Conservation (phyloP, 1,140 invertebrate genomes). For the Scaptomyza montana region DNA sequence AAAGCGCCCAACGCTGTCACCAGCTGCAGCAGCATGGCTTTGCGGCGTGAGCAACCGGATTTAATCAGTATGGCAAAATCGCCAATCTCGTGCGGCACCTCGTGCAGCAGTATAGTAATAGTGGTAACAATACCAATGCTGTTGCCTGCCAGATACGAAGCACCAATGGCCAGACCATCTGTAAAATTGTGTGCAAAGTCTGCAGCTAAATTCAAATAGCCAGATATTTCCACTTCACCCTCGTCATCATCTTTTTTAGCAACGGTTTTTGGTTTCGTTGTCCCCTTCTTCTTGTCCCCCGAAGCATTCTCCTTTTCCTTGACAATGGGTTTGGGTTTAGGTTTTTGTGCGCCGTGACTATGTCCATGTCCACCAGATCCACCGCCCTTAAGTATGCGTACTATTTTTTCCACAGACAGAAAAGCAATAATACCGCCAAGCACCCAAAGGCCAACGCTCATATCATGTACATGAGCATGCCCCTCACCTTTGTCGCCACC, state of each 20-base stretch:
- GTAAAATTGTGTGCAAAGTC: slow-evolving; percentile 99
- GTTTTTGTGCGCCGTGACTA: slow-evolving; percentile 76
- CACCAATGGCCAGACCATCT: slow-evolving; percentile 97
- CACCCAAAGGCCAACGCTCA: slow-evolving; percentile 93
- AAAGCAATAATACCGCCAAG: slow-evolving; percentile 95
- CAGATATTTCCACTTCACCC: slow-evolving; percentile 89
- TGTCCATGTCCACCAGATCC: slow-evolving; percentile 85
- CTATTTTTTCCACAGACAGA: slow-evolving; percentile 95
- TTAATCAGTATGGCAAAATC: slow-evolving; percentile 98
- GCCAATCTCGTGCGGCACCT: slow-evolving; percentile 98
- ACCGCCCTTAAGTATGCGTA: slow-evolving; percentile 93
- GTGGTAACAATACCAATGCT: slow-evolving; percentile 95
- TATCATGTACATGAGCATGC: slow-evolving; percentile 88
- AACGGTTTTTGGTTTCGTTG: slow-evolving; percentile 73
- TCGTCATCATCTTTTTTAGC: slow-evolving; percentile 69
- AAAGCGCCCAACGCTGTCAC: slow-evolving; percentile 97
- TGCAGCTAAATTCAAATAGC: slow-evolving; percentile 96
- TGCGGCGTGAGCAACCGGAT: slow-evolving; percentile 95
- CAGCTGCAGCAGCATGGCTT: slow-evolving; percentile 95
- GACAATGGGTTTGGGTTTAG: slow-evolving; percentile 36
- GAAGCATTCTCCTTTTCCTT: slow-evolving; percentile 59
- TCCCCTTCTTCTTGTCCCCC: slow-evolving; percentile 77
- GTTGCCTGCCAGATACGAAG: slow-evolving; percentile 95
- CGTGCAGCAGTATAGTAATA: slow-evolving; percentile 95
- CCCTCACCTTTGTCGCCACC: slow-evolving; percentile 74